These are phyloP conservation scores for Corynorhinus townsendii DNA, from an alignment of 2,113 vertebrate species.

Conservation along the genomic window DNA sequence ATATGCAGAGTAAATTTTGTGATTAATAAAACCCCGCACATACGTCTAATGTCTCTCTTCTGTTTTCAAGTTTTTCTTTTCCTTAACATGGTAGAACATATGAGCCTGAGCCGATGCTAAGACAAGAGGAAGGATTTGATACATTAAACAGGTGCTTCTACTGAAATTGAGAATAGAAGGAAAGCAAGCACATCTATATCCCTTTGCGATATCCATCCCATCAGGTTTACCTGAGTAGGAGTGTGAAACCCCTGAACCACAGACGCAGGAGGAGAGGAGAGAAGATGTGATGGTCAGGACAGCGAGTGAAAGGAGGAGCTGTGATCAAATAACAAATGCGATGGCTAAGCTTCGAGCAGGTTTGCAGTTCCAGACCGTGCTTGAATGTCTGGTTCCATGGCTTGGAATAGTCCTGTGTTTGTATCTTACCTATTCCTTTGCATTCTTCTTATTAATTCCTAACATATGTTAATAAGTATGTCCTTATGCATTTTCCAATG, in stretches of 20 bases:
- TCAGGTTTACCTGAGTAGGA: background rate
- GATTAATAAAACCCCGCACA: background rate
- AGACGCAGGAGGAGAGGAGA: background rate
- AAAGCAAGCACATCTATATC: background rate
- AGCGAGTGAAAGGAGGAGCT: background rate
- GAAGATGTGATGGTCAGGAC: background rate
- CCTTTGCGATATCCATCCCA: accelerated
- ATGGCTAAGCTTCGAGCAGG: background rate
- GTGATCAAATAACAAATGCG: background rate
- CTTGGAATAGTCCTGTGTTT: background rate
- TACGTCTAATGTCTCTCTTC: background rate
- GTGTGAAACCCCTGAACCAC: background rate
- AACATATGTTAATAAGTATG: background rate
- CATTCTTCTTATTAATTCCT: background rate
- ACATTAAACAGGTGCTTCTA: background rate
- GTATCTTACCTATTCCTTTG: background rate
- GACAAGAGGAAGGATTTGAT: background rate
- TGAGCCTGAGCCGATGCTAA: background rate
- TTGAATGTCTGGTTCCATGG: background rate
- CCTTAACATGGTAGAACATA: background rate
- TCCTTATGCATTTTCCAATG: background rate
- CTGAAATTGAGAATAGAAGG: background rate
- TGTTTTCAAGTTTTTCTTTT: background rate
- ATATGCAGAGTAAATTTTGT: background rate
- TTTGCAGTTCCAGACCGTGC: background rate